Conservation (phyloP, 1,140 invertebrate genomes). For the Drosophila sturtevanti region DNA sequence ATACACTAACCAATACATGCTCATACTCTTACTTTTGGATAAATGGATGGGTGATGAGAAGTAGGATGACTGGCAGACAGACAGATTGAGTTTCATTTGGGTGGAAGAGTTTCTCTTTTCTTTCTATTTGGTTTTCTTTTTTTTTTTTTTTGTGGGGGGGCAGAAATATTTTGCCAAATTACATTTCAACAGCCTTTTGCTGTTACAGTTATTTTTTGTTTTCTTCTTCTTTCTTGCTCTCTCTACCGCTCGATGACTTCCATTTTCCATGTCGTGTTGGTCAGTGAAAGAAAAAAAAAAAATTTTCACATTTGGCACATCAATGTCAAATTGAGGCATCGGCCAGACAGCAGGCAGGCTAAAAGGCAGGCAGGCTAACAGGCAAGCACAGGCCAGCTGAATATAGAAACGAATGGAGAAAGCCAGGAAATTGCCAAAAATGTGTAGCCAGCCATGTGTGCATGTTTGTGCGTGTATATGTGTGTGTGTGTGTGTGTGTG, state of each 20-base stretch:
- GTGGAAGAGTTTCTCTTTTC: conserved; percentile 33
- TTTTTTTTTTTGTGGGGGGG: not conserved
- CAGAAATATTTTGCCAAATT: conserved; percentile 77
- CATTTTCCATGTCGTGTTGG: conserved; percentile 18
- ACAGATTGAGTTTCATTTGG: conserved; percentile 78
- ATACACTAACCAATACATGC: not conserved
- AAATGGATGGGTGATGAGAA: conserved; percentile 31
- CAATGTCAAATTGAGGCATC: conserved; percentile 80
- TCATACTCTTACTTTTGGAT: not conserved
- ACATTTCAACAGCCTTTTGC: conserved; percentile 77
- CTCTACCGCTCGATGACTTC: conserved; percentile 25
- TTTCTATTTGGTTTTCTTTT: not conserved
- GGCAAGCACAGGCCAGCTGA: no score
- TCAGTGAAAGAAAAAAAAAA: conserved; percentile 47
- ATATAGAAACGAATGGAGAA: conserved; percentile 1
- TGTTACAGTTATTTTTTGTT: conserved; percentile 39
- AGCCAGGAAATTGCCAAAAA: conserved; percentile 71
- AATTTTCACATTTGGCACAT: conserved; percentile 79
- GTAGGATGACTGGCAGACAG: conserved; percentile 50
- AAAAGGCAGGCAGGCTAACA: no score
- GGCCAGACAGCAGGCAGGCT: conserved; percentile 40
- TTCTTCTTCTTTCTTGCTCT: not conserved
- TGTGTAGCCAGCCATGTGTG: conserved; percentile 28
- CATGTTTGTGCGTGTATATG: conserved; percentile 12
- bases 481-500: conserved; percentile 19